Evolutionary conservation across 23 tunicate species (phyloP).

Genomic region (Halocynthia aurantium): DNA sequence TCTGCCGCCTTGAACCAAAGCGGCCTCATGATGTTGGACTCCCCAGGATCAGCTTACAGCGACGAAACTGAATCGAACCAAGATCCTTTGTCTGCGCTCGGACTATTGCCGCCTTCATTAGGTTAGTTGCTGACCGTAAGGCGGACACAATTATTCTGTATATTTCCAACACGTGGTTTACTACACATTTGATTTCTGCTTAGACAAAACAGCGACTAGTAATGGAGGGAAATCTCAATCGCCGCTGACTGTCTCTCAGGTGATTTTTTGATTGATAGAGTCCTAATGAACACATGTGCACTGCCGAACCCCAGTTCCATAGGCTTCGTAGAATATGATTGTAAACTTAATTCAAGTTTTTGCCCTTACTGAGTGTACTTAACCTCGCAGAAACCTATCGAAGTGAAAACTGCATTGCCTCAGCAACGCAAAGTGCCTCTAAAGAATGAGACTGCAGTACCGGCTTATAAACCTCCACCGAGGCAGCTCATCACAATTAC

Average conservation of each 20-base stretch:
- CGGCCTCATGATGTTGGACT: constrained; percentile 50
- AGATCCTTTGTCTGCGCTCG: neutral
- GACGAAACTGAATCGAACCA: neutral
- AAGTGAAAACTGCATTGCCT: constrained; percentile 16
- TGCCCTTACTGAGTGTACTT: too few species aligned
- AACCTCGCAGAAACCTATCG: too few species aligned
- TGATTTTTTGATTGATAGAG: too few species aligned
- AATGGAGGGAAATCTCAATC: too few species aligned
- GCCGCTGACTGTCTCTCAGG: too few species aligned
- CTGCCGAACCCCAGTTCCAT: too few species aligned
- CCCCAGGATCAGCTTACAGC: too few species aligned
- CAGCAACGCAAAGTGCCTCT: constrained; percentile 62
- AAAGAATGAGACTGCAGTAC: constrained; percentile 16
- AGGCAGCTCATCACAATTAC: neutral
- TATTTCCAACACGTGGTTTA: neutral
- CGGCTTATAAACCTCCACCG: neutral
- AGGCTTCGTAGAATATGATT: too few species aligned
- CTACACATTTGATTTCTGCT: too few species aligned
- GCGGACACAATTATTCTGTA: neutral
- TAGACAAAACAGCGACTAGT: too few species aligned
- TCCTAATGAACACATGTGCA: too few species aligned
- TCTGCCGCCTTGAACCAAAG: constrained; percentile 79
- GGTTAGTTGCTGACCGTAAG: neutral
- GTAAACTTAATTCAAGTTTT: too few species aligned
- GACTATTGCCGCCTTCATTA: neutral